Evolutionary conservation across 1,140 invertebrate genomes (phyloP).

Genomic region (Megathymus violae): DNA sequence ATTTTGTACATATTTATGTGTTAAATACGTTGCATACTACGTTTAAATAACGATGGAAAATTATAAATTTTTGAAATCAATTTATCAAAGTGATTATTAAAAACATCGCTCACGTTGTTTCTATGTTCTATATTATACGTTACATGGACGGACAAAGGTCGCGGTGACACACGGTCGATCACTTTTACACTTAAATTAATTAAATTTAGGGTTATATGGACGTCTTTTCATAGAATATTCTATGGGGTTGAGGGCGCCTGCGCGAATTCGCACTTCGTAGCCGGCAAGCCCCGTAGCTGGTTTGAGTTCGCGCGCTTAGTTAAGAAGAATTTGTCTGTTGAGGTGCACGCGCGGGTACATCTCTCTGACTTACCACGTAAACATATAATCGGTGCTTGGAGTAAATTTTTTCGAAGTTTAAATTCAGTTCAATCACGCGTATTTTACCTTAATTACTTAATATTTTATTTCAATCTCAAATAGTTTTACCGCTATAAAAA

Average conservation of each 20-base stretch:
- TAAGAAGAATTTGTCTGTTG: not conserved
- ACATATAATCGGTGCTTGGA: not conserved
- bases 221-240: constrained; percentile 40
- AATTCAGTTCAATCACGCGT: not conserved
- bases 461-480: not conserved
- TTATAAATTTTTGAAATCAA: not conserved
- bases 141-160: constrained; percentile 17
- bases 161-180: constrained; percentile 17
- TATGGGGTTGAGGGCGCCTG: constrained; percentile 37
- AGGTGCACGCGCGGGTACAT: not conserved
- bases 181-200: constrained; percentile 42
- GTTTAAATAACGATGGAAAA: too few relatives aligned
- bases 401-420: not conserved
- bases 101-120: not conserved
- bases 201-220: constrained; percentile 37
- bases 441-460: not conserved
- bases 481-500: not conserved
- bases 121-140: not conserved
- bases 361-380: not conserved
- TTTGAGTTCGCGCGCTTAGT: constrained; percentile 10
- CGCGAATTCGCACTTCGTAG: constrained; percentile 13
- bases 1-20: too few relatives aligned
- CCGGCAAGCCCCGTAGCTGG: not conserved
- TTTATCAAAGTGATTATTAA: not conserved
- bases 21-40: too few relatives aligned